Evolutionary conservation across 2,113 vertebrate species (phyloP).

Genomic region (Brachypodius melanocephalos): DNA sequence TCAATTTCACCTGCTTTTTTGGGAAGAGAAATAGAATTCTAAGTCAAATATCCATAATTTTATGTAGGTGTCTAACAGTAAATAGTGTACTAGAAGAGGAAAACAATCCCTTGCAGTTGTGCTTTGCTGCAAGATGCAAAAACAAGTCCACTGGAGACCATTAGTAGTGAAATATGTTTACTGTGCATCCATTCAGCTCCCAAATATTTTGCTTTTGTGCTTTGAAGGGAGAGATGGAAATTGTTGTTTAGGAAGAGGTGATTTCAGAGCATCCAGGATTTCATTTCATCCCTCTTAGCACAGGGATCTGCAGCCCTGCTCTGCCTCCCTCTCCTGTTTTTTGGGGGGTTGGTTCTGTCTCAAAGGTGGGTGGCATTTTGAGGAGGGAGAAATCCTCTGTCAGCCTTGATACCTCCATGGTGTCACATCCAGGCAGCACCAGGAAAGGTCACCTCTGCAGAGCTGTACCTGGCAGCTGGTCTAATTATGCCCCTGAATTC

Average conservation of each 20-base stretch:
- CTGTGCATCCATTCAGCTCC: background rate
- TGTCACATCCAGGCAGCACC: background rate
- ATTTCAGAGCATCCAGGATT: background rate
- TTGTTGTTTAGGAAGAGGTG: background rate
- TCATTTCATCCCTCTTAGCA: background rate
- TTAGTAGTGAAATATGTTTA: background rate
- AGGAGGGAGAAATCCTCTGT: background rate
- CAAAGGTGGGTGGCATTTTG: background rate
- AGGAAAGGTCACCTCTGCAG: background rate
- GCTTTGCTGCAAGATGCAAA: background rate
- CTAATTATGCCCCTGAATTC: background rate
- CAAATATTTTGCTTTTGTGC: background rate
- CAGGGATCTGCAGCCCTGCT: background rate
- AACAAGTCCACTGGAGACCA: background rate
- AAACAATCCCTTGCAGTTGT: background rate
- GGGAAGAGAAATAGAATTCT: background rate
- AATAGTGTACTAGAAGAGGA: background rate
- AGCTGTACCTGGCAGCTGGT: background rate
- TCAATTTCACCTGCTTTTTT: background rate
- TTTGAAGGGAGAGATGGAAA: background rate
- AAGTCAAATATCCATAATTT: background rate
- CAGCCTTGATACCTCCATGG: background rate
- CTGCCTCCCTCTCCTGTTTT: background rate
- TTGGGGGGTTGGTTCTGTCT: background rate
- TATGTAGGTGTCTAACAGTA: background rate